These are phyloP conservation scores for Zele albiditarsus DNA, from an alignment of 2,888 invertebrate genomes.

Conservation along the genomic window DNA sequence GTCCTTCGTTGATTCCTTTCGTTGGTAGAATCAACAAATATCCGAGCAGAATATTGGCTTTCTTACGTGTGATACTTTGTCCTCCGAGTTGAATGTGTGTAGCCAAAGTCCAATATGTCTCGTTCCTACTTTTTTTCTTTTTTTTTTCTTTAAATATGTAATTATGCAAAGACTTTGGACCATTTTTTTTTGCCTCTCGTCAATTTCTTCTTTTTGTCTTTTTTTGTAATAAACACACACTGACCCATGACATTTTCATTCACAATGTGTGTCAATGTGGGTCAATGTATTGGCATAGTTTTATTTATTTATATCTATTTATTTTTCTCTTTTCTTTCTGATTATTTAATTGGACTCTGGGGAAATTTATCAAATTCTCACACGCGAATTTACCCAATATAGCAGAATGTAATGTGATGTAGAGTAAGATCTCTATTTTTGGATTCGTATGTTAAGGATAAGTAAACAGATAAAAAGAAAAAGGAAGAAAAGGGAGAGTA, in stretches of 20 bases:
- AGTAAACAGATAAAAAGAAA: background rate
- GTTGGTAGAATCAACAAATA: background rate
- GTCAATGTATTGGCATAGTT: conserved; percentile 7
- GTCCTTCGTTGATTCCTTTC: background rate
- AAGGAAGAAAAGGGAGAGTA: background rate
- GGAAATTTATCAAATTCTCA: background rate
- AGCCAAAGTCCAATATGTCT: background rate
- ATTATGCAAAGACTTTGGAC: background rate
- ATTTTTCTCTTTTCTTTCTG: background rate
- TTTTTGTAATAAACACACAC: background rate
- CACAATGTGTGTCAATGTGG: background rate
- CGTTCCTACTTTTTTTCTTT: background rate
- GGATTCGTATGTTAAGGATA: background rate
- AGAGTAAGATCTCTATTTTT: background rate
- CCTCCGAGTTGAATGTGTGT: background rate
- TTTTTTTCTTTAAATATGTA: background rate
- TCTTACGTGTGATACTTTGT: conserved; percentile 1
- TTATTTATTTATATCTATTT: background rate
- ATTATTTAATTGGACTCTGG: background rate
- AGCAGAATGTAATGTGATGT: background rate
- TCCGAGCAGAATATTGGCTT: background rate
- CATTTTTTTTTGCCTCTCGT: background rate
- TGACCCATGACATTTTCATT: conserved; percentile 8
- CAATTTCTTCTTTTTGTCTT: background rate
- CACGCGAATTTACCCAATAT: background rate